These are phyloP conservation scores for Cerceris rybyensis DNA, from an alignment of 2,888 invertebrate species.

Conservation along the genomic window DNA sequence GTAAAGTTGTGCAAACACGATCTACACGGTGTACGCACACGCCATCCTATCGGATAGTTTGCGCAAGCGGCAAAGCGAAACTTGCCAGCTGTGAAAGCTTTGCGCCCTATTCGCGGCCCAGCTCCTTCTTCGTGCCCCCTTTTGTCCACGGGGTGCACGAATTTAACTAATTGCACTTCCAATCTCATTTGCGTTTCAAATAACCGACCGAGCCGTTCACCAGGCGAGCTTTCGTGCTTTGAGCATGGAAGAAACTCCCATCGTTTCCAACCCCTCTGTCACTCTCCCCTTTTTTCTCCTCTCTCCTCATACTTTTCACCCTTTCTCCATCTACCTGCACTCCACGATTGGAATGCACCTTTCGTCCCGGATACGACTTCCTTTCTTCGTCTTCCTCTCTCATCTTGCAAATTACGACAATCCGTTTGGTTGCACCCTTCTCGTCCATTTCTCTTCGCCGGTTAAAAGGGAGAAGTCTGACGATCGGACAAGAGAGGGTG, in stretches of 20 bases:
- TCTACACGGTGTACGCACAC: neutral
- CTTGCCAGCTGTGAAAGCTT: conserved; percentile 10
- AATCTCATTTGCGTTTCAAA: conserved; percentile 54
- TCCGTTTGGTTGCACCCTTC: neutral
- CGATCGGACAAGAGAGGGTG: neutral
- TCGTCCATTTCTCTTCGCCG: neutral
- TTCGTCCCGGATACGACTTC: conserved; percentile 2
- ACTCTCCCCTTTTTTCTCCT: neutral
- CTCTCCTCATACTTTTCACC: neutral
- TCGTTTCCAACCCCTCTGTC: neutral
- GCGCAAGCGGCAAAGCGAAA: neutral
- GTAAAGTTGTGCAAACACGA: too few relatives aligned
- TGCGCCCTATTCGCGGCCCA: neutral
- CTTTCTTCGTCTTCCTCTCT: neutral
- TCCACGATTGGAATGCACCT: conserved; percentile 5
- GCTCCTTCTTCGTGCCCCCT: neutral
- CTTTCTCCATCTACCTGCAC: neutral
- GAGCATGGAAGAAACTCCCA: conserved; percentile 1
- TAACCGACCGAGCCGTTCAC: conserved; percentile 3
- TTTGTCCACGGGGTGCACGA: conserved; percentile 24
- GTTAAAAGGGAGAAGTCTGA: neutral
- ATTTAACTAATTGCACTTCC: conserved; percentile 49
- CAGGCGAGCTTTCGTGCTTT: neutral
- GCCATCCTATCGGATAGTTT: neutral
- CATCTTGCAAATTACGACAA: conserved; percentile 28